Conservation (phyloP, 2,113 vertebrate genomes). For the Chionomys nivalis region DNA sequence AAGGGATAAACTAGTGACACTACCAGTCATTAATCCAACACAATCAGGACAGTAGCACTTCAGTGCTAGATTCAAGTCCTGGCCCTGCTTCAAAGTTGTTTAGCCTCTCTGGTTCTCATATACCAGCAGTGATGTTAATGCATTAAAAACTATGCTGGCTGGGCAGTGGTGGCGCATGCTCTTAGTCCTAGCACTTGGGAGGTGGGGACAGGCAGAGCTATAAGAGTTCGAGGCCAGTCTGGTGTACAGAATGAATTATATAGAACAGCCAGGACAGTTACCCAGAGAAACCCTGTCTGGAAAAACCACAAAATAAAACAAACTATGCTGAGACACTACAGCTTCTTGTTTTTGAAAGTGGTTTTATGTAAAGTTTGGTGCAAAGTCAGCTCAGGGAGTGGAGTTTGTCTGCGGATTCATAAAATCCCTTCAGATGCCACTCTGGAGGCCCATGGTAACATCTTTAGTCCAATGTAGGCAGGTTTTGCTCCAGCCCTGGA, state of each 20-base stretch:
- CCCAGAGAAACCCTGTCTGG: not conserved
- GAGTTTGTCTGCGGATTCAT: not conserved
- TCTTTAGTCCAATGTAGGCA: not conserved
- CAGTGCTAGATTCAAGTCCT: not conserved
- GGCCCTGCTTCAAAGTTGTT: constrained; percentile 4
- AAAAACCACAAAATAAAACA: not conserved
- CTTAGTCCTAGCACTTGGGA: too few species aligned
- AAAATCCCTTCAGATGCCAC: not conserved
- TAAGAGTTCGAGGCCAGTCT: not conserved
- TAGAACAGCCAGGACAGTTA: not conserved
- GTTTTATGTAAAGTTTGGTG: constrained; percentile 1
- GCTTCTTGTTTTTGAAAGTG: not conserved
- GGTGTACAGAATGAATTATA: not conserved
- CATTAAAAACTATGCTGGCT: not conserved
- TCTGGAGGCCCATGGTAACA: not conserved
- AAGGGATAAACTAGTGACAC: not conserved
- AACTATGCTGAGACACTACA: not conserved
- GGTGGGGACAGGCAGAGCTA: not conserved
- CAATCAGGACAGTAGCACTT: constrained; percentile 34
- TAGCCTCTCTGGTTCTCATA: constrained; percentile 40
- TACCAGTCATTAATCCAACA: constrained; percentile 16
- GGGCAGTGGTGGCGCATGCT: too few species aligned
- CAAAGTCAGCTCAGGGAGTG: constrained; percentile 18
- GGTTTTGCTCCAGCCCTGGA: not conserved
- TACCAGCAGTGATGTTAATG: not conserved